Evolutionary conservation across 2,797 vertebrate species (phyloP).

Genomic region (Mormyrus proboscirostris): DNA sequence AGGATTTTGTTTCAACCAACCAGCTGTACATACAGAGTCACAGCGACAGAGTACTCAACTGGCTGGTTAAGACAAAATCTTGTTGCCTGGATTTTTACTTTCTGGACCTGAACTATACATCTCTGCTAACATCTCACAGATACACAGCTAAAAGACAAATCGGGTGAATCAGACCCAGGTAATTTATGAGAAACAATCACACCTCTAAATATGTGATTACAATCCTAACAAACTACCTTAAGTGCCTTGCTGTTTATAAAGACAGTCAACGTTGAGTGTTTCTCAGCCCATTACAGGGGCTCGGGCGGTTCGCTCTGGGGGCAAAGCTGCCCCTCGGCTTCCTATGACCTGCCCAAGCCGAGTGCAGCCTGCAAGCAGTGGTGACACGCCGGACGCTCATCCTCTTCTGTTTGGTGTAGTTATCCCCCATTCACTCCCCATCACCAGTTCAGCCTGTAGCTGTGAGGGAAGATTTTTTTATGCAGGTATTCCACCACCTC

Average conservation of each 20-base stretch:
- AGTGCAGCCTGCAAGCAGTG: neutral
- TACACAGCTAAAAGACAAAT: neutral
- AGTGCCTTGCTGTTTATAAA: neutral
- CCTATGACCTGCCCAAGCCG: neutral
- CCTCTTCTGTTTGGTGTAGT: neutral
- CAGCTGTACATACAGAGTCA: neutral
- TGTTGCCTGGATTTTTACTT: neutral
- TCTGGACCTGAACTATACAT: neutral
- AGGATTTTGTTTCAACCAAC: neutral
- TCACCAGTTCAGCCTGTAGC: constrained; percentile 52
- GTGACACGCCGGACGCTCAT: neutral
- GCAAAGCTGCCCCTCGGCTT: neutral
- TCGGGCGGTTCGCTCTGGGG: neutral
- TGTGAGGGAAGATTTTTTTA: constrained; percentile 77
- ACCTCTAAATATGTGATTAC: neutral
- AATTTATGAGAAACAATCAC: neutral
- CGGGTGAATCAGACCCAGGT: neutral
- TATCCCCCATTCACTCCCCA: neutral
- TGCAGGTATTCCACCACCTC: constrained; percentile 77
- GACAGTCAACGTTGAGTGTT: neutral
- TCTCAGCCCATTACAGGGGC: neutral
- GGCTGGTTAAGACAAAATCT: neutral
- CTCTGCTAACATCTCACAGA: neutral
- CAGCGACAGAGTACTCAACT: neutral
- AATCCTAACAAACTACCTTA: neutral